These are phyloP conservation scores for Tetragnatha montana DNA, from an alignment of 2,888 invertebrate genomes.

Conservation along the genomic window DNA sequence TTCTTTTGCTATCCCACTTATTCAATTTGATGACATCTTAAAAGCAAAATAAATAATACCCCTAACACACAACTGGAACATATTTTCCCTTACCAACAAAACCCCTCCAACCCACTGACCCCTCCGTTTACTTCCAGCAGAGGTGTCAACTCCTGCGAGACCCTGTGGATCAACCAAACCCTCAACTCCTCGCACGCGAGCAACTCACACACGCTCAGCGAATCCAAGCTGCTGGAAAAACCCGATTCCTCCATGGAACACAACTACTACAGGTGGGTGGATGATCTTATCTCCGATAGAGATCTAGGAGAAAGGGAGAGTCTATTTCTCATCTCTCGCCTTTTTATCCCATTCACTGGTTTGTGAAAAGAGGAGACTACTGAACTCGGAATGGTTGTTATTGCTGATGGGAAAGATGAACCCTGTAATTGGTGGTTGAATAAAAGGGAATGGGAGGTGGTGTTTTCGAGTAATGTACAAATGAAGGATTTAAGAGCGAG, in stretches of 20 bases:
- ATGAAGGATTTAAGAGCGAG: no score
- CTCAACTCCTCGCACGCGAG: slow-evolving; percentile 81
- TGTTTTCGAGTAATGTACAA: no score
- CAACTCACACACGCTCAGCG: slow-evolving; percentile 79
- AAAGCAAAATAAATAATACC: not conserved
- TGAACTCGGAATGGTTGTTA: no score
- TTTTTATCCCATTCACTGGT: not conserved
- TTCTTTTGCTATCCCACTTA: not conserved
- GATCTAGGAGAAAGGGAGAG: no score
- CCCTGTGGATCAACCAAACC: slow-evolving; percentile 83
- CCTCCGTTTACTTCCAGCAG: not conserved
- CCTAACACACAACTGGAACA: not conserved
- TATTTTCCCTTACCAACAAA: no score
- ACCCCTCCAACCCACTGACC: not conserved
- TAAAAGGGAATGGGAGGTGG: no score
- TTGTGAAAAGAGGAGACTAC: not conserved
- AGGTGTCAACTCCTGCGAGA: slow-evolving; percentile 72
- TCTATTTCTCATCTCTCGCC: not conserved
- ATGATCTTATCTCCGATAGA: not conserved
- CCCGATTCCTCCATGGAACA: slow-evolving; percentile 72
- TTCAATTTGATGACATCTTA: not conserved
- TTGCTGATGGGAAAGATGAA: no score
- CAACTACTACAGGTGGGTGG: slow-evolving; percentile 71
- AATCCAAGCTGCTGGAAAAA: slow-evolving; percentile 80
- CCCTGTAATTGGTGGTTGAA: no score